These are phyloP conservation scores for Oligia latruncula DNA, from an alignment of 2,888 invertebrate species.

Conservation along the genomic window DNA sequence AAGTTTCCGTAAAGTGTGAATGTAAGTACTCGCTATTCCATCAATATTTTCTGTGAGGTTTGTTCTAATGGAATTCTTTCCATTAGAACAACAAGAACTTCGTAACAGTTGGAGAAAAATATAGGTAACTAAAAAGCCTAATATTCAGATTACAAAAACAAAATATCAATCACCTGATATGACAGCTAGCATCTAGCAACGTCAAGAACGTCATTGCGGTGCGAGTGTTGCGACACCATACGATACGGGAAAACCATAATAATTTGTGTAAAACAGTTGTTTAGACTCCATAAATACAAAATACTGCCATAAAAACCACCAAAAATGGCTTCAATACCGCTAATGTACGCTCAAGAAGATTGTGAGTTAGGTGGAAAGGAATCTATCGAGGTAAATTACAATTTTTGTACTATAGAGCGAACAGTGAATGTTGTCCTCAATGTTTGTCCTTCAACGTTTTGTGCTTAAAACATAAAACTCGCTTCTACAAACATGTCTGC, in stretches of 20 bases:
- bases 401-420: constrained; percentile 22
- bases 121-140: constrained; percentile 28
- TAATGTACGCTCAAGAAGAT: constrained; percentile 92
- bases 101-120: background rate
- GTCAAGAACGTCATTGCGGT: constrained; percentile 60
- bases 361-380: constrained; percentile 92
- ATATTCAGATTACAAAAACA: constrained; percentile 10
- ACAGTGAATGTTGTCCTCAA: constrained; percentile 58
- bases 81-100: background rate
- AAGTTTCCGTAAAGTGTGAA: background rate
- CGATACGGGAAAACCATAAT: constrained; percentile 49
- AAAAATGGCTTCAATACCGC: constrained; percentile 89
- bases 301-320: constrained; percentile 37
- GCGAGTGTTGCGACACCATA: too few species aligned
- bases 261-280: constrained; percentile 52
- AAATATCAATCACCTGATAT: constrained; percentile 57
- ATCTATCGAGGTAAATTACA: constrained; percentile 82
- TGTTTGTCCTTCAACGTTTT: constrained; percentile 64
- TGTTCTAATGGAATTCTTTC: too few species aligned
- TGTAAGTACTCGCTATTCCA: background rate
- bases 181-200: constrained; percentile 35
- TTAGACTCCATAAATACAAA: constrained; percentile 25
- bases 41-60: background rate
- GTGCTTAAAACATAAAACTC: constrained; percentile 40
- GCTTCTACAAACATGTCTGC: constrained; percentile 31